Evolutionary conservation across 2,797 vertebrate species (phyloP), one percentile per base, ranked within the genome.

Genomic region (Sebastes matsubarae): DNA sequence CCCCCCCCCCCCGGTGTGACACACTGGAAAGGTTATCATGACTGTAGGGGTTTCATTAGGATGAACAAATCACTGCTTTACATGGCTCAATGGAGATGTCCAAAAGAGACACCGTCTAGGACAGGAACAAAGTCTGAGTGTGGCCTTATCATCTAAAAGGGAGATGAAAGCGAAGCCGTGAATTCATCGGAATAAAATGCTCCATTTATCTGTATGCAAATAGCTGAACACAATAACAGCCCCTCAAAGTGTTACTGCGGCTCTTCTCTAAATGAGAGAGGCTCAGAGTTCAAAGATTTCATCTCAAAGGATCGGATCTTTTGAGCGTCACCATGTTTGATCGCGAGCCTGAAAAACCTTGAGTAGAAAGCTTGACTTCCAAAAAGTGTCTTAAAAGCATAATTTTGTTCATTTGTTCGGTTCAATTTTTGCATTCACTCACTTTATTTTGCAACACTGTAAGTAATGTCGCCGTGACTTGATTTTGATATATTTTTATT

Each of bases 1-100:
- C n/a, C n/a, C n/a, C n/a, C n/a, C n/a, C n/a, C n/a, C n/a, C n/a
- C n/a, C 27, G 65, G 85, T 84, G 85, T 90, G 92, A 88, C 87
- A 91, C 89, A 77, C 85, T 81, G 94, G 83, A 95, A 94, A 95
- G 93, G 93, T 94, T 94, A 95, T 93, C 90, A 82, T 58, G 89
- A 88, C 93, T 88, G 91, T 78, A 72, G 90, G 90, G 92, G 90
- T 91, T 94, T 94, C 91, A 92, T 91, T 93, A 93, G 89, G 82
- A 89, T 60, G 91, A 94, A 94, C 94, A 95, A 94, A 95, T 94
- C 86, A 87, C 88, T 89, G 84, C 85, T 90, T 93, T 92, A 93
- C 87, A 91, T 79, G 90, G 88, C 85, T 92, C 84, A 80, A 91
- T 91, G 88, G 91, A 93, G 88, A 92, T 83, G 88, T 92, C 87